These are phyloP conservation scores for Podilymbus podiceps DNA, from an alignment of 2,113 vertebrate genomes.

Conservation along the genomic window DNA sequence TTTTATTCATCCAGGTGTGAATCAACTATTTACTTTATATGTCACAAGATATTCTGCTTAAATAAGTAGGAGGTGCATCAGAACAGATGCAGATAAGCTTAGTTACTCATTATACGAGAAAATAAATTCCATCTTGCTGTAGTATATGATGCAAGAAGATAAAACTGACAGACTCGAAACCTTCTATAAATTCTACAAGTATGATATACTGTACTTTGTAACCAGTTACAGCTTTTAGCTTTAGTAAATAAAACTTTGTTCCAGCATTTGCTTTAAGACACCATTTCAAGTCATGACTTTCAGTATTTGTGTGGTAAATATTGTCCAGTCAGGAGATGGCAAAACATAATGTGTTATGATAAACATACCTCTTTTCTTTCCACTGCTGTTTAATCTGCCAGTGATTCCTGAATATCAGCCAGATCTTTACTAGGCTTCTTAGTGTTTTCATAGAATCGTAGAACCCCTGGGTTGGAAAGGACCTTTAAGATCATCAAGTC, in stretches of 20 bases:
- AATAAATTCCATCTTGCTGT: slow-evolving; percentile 26
- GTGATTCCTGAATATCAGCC: background rate
- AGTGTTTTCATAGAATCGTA: background rate
- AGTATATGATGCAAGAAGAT: slow-evolving; percentile 24
- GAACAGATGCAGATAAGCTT: background rate
- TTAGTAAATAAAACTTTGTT: slow-evolving; percentile 3
- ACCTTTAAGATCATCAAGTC: too few relatives aligned
- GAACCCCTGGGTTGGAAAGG: too few relatives aligned
- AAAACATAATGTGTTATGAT: background rate
- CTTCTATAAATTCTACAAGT: slow-evolving; percentile 16
- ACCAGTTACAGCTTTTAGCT: background rate
- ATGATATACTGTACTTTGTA: background rate
- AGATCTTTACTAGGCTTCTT: background rate
- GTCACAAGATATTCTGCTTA: background rate
- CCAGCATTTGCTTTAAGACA: background rate
- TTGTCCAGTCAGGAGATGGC: background rate
- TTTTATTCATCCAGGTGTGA: background rate
- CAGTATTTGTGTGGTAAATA: background rate
- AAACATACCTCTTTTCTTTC: background rate
- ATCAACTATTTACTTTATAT: background rate
- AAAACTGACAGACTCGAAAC: slow-evolving; percentile 34
- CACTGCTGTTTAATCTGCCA: background rate
- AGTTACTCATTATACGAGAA: background rate
- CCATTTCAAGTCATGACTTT: background rate
- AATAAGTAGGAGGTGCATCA: background rate